Evolutionary conservation across 2,113 vertebrate species (phyloP).

Genomic region (Chlorodrepanis virens): DNA sequence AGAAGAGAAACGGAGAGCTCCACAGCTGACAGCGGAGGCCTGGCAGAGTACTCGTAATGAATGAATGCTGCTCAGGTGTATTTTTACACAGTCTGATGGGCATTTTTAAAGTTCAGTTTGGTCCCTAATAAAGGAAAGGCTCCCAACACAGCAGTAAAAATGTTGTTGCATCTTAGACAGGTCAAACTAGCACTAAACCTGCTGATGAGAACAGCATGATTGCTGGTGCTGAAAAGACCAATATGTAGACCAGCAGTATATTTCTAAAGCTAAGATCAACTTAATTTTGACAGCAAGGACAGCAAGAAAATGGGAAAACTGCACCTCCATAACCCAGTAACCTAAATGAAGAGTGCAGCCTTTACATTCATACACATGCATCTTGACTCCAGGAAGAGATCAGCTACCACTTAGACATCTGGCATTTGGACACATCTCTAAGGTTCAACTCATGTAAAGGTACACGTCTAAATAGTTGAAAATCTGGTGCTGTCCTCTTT

Average conservation of each 20-base stretch:
- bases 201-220: background rate
- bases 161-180: background rate
- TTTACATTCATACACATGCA: background rate
- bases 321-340: background rate
- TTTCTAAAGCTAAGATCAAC: background rate
- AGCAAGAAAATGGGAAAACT: background rate
- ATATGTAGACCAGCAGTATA: background rate
- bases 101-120: background rate
- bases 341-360: background rate
- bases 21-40: background rate
- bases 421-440: background rate
- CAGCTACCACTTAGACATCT: background rate
- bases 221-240: background rate
- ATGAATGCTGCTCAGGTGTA: background rate
- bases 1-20: background rate
- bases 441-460: background rate
- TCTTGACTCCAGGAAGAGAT: background rate
- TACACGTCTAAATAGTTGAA: background rate
- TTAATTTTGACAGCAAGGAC: background rate
- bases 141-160: background rate
- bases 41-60: background rate
- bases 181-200: background rate
- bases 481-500: background rate
- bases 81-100: background rate
- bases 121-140: background rate